Conservation (phyloP, 30 jellyfish, hydroid and myxozoan genomes). For the Turritopsis dohrnii region DNA sequence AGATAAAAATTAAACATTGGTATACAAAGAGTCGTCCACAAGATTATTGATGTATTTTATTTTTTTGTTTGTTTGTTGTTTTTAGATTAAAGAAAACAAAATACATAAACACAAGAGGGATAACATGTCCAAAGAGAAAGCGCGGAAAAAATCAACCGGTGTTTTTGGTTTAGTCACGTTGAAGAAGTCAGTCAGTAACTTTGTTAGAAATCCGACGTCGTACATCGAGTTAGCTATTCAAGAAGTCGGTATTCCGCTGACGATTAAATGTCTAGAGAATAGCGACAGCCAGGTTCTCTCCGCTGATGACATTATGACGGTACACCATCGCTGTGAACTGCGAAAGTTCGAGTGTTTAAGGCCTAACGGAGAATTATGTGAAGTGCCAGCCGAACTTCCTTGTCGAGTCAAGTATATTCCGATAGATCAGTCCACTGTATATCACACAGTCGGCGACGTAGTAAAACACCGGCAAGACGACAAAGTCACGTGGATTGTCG, state of each 20-base stretch:
- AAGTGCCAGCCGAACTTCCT: background rate
- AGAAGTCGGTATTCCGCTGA: constrained; percentile 21
- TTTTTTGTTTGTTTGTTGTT: background rate
- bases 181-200: background rate
- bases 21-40: too few species aligned
- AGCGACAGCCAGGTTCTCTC: background rate
- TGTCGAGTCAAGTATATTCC: background rate
- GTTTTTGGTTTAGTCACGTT: background rate
- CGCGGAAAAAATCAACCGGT: constrained; percentile 3
- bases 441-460: constrained; percentile 10
- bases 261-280: background rate
- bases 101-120: background rate
- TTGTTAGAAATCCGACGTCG: constrained; percentile 1
- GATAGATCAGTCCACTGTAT: background rate
- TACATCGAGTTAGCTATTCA: background rate
- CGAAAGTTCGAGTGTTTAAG: constrained; percentile 6
- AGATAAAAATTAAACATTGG: background rate
- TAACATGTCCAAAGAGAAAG: constrained; percentile 1
- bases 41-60: too few species aligned
- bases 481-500: constrained; percentile 17
- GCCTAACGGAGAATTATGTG: constrained; percentile 7
- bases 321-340: background rate
- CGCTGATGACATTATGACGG: background rate
- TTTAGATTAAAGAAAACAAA: too few species aligned
- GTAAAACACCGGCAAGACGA: background rate